Percentiles rank a stretch among this genome's conserved stretches.
These are phyloP conservation scores for Willisornis vidua DNA, from an alignment of 2,113 vertebrate genomes.

Conservation along the genomic window DNA sequence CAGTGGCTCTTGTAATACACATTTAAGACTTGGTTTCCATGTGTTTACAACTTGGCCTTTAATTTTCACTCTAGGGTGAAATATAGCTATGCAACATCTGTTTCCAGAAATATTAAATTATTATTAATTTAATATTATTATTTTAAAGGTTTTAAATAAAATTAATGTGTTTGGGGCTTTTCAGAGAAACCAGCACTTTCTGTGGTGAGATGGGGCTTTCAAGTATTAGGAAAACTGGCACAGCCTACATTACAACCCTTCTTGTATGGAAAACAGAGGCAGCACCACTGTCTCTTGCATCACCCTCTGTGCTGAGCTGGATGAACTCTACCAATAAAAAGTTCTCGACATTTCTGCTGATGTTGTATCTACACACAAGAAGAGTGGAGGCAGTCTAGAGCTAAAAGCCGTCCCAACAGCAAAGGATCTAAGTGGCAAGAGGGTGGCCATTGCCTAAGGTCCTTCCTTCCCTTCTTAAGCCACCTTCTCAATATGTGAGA, in stretches of 20 bases:
- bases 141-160: constrained; percentile 24
- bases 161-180: not conserved
- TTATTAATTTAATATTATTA: not conserved
- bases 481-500: not conserved
- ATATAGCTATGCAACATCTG: not conserved
- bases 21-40: constrained; percentile 9
- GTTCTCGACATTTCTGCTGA: not conserved
- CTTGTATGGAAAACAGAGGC: not conserved
- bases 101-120: constrained; percentile 11
- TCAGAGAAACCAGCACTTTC: not conserved
- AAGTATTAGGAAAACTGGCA: not conserved
- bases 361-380: not conserved
- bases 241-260: not conserved
- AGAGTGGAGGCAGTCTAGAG: not conserved
- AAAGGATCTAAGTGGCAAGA: not conserved
- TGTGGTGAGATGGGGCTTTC: not conserved
- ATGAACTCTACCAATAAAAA: not conserved
- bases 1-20: not conserved
- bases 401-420: not conserved
- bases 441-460: not conserved
- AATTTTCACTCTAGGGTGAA: constrained; percentile 6
- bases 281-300: not conserved
- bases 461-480: not conserved
- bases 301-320: not conserved
- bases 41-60: constrained; percentile 19